Conservation (phyloP, 2,113 vertebrate species). For the Pygoscelis antarcticus region DNA sequence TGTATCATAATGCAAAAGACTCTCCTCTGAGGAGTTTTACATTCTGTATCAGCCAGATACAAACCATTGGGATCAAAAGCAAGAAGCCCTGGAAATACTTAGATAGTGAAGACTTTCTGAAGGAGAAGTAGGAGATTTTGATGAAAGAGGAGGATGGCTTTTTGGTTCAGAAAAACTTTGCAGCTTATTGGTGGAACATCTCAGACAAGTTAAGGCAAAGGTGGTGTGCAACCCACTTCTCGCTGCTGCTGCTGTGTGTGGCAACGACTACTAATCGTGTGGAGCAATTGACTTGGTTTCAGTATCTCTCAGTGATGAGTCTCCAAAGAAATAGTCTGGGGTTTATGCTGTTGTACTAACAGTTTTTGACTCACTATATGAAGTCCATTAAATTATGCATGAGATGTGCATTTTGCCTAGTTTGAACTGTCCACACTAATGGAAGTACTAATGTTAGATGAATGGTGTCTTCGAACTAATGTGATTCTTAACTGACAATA, state of each 20-base stretch:
- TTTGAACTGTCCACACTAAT: conserved; percentile 35
- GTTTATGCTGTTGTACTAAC: neutral
- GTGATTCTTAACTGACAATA: neutral
- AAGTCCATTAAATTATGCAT: conserved; percentile 34
- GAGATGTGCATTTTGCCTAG: conserved; percentile 23
- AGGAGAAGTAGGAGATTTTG: neutral
- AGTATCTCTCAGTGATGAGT: neutral
- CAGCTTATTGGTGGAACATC: neutral
- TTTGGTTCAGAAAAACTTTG: neutral
- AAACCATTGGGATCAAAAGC: neutral
- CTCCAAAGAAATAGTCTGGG: neutral
- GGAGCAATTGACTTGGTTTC: neutral
- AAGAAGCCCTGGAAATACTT: neutral
- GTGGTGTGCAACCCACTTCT: neutral
- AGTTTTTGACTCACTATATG: conserved; percentile 9
- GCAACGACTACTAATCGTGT: rapidly evolving
- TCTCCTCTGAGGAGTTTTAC: neutral
- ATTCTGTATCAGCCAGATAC: neutral
- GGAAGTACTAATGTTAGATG: conserved; percentile 23
- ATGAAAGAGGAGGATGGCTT: neutral
- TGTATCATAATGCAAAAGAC: neutral
- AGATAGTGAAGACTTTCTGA: neutral
- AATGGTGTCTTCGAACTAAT: neutral
- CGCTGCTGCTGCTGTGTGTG: neutral
- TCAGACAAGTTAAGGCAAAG: neutral